A percentile compares a stretch with the other conserved stretches of the same genome.
These are phyloP conservation scores for Nothocercus julius DNA, from an alignment of 2,113 vertebrate genomes.

Conservation along the genomic window DNA sequence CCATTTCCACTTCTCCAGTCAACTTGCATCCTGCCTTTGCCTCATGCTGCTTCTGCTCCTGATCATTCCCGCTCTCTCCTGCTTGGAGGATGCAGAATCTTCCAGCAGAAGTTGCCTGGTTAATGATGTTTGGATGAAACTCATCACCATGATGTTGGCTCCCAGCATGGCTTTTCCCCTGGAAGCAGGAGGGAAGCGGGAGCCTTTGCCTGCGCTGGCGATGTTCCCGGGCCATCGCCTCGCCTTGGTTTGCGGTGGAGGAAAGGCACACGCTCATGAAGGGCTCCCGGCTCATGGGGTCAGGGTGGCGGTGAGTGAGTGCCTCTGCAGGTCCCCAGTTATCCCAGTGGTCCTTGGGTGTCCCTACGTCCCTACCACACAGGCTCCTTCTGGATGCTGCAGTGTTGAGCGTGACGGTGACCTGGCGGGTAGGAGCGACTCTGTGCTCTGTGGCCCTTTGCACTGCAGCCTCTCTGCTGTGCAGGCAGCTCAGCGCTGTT, in stretches of 20 bases:
- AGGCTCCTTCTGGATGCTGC: not conserved
- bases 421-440: not conserved
- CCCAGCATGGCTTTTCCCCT: not conserved
- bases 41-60: not conserved
- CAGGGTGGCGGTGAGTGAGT: accelerated
- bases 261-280: not conserved
- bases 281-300: not conserved
- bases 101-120: not conserved
- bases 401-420: not conserved
- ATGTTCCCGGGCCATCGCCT: not conserved
- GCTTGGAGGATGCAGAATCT: not conserved
- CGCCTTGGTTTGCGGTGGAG: accelerated
- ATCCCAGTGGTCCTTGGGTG: not conserved
- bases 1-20: not conserved
- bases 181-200: not conserved
- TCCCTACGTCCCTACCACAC: not conserved
- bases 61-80: not conserved
- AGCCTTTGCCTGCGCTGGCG: not conserved
- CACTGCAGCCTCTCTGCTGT: not conserved
- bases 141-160: not conserved
- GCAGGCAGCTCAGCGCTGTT: not conserved
- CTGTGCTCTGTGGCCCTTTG: not conserved
- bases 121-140: not conserved
- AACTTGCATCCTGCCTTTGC: accelerated
- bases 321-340: not conserved